Evolutionary conservation across 2,888 invertebrate genomes (phyloP).

Genomic region (Xylota segnis): DNA sequence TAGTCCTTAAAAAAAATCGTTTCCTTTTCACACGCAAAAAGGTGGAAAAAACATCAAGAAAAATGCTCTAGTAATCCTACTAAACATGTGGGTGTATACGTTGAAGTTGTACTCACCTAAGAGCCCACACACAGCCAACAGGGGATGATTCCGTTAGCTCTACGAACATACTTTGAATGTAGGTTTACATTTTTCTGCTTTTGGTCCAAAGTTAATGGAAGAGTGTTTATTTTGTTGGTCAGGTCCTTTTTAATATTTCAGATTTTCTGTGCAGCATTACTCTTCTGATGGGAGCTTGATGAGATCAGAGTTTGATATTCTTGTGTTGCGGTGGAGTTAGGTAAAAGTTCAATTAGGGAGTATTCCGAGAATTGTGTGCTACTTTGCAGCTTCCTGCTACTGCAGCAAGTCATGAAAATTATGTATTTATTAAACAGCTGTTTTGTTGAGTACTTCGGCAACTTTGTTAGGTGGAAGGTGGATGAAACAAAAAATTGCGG

Average conservation of each 20-base stretch:
- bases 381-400: not conserved
- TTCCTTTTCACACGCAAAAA: slow-evolving; percentile 31
- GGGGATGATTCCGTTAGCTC: slow-evolving; percentile 9
- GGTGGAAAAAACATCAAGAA: slow-evolving; percentile 18
- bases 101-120: not conserved
- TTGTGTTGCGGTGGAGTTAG: not conserved
- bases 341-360: slow-evolving; percentile 24
- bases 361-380: slow-evolving; percentile 1
- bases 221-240: slow-evolving; percentile 43
- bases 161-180: not conserved
- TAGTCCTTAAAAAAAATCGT: slow-evolving; percentile 23
- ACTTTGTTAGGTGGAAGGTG: not conserved
- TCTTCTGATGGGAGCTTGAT: slow-evolving; percentile 20
- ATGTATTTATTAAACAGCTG: slow-evolving; percentile 4
- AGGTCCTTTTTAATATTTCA: slow-evolving; percentile 46
- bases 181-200: not conserved
- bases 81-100: not conserved
- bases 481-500: not conserved
- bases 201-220: slow-evolving; percentile 37
- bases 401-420: not conserved
- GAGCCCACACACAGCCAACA: not conserved
- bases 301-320: not conserved
- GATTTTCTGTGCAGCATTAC: slow-evolving; percentile 20
- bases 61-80: slow-evolving; percentile 23
- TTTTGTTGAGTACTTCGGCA: not conserved